These are phyloP conservation scores for Numenius phaeopus DNA, from an alignment of 2,797 vertebrate species.

Conservation along the genomic window DNA sequence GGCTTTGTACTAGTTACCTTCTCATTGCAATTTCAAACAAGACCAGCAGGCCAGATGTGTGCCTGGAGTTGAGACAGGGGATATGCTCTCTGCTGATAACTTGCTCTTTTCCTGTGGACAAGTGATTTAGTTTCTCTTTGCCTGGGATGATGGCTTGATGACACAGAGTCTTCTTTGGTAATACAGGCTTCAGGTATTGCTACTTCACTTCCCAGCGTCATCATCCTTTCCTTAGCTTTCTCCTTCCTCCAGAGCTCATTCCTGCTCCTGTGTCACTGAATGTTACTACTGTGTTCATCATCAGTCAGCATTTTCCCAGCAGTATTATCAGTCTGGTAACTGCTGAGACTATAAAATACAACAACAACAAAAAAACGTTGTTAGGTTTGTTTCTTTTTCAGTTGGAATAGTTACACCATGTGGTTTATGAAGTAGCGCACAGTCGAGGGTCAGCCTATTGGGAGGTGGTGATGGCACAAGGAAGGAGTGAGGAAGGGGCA, in stretches of 20 bases:
- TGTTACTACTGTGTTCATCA: neutral
- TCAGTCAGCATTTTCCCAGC: neutral
- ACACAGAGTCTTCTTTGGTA: neutral
- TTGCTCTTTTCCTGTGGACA: neutral
- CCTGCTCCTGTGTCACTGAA: neutral
- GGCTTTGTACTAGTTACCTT: neutral
- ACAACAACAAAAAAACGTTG: neutral
- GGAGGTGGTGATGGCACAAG: neutral
- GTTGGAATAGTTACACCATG: neutral
- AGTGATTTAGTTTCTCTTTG: neutral
- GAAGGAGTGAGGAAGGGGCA: neutral
- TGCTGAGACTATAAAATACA: neutral
- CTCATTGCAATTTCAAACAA: neutral
- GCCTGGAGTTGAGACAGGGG: neutral
- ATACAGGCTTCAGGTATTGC: neutral
- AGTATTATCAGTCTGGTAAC: neutral
- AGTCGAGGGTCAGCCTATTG: neutral
- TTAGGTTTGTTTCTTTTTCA: neutral
- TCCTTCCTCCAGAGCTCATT: neutral
- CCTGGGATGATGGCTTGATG: neutral
- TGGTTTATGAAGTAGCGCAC: neutral
- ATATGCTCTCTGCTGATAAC: neutral
- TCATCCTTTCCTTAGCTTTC: neutral
- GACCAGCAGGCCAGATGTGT: neutral
- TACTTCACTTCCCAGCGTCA: neutral